phyloP scores from a whole-genome alignment of 2,113 vertebrate genomes.

The Excalfactoria chinensis region DNA sequence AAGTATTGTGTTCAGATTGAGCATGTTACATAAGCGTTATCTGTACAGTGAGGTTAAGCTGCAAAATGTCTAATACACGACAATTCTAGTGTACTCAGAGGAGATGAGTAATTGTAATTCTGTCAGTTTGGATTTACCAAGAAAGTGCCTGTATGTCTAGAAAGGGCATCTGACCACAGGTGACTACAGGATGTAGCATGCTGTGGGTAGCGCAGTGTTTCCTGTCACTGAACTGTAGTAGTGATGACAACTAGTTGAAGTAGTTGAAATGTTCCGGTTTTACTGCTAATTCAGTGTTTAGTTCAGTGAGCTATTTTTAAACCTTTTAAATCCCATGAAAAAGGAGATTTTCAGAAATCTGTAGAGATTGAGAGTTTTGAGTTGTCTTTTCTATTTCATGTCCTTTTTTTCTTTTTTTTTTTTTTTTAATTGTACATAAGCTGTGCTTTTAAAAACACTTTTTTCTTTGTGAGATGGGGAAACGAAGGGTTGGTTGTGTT shows the following conservation, averaged over 20 bases:
- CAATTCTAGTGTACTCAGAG: neutral
- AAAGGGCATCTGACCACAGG: neutral
- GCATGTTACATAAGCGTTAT: accelerated
- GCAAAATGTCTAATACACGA: neutral
- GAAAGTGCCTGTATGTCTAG: neutral
- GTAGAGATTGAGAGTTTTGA: neutral
- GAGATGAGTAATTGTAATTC: neutral
- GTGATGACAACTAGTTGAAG: neutral
- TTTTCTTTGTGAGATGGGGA: neutral
- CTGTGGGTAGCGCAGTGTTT: neutral
- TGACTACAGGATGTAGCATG: neutral
- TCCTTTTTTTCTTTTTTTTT: too few species aligned
- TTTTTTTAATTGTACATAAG: neutral
- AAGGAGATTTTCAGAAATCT: neutral
- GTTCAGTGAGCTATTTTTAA: neutral
- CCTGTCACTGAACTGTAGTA: neutral
- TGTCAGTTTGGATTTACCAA: neutral
- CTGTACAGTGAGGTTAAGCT: neutral
- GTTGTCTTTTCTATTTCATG: neutral
- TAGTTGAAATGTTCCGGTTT: neutral
- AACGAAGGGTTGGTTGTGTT: neutral
- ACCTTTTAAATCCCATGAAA: neutral
- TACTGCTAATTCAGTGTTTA: neutral
- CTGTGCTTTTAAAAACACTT: neutral
- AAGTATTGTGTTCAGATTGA: neutral